Evolutionary conservation across 2,113 vertebrate genomes (phyloP), one percentile per base, ranked within the genome.

Genomic region (Mormyrus lacerda): DNA sequence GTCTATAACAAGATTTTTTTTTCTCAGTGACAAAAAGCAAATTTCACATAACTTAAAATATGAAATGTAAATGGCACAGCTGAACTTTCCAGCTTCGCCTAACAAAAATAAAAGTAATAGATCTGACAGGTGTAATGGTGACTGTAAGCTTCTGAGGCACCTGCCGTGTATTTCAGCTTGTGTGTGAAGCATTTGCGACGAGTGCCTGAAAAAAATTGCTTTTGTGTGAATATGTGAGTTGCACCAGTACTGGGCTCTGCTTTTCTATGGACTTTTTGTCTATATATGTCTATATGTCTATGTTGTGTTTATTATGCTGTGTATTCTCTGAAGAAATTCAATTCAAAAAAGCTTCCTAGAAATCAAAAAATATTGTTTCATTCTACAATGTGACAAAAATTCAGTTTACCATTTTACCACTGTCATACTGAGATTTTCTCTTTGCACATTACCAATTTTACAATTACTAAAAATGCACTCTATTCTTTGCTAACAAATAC

Each of bases 101-200:
- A 15, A 6, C 88, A 51, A 89, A 89, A 91, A 89, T 88, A 6
- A 4, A 31, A 39, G 51, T n/a, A n/a, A 58, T 82, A 87, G 27
- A 61, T 42, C 86, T 88, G 76, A 79, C 84, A 88, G 87, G 89
- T 90, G 87, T 89, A 90, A 89, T 61, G 4, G 24, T 88, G 88
- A 53, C 86, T 88, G 87, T 90, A 91, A 92, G 88, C 51, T 31
- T 91, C 87, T 90, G 91, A 76, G 93, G 94, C 90, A 92, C 44
- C 4, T 42, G 24, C 55, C 21, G 10, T 15, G 86, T 92, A 91
- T 91, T 90, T 82, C 73, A 58, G 79, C 61, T 85, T 91, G 94
- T 92, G 88, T 93, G 90, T 94, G n/a, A n/a, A n/a, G n/a, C n/a
- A 92, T 93, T 91, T 92, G 93, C 93, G 44, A n/a, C n/a, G n/a